Evolutionary conservation across 2,888 invertebrate species (phyloP), one percentile per base, ranked within the genome.

Genomic region (Euplagia quadripunctaria): DNA sequence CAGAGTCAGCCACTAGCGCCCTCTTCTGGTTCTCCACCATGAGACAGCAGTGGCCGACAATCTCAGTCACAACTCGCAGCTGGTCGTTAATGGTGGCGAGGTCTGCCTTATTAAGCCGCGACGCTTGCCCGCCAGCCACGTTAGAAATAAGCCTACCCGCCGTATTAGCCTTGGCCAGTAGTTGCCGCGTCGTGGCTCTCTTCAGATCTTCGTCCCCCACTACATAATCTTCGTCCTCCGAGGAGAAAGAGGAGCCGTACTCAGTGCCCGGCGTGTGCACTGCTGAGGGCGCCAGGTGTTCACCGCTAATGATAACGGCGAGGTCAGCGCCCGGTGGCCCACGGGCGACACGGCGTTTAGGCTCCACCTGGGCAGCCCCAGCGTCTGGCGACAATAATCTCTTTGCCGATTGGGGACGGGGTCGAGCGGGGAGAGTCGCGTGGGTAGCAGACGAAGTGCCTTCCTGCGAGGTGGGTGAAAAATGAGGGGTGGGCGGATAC

Each of bases 1-100:
- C 31, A 0, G 20, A 4, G 0, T 31, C 31, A 1, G 1, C 0
- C 4, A 14, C 14, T 11, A 0, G 0, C 1, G 12, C 5, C 6
- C 5, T 11, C 12, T 58, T 11, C 12, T 58, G 55, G 11, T 11
- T 20, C 0, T 61, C 61, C 0, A 14, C 20, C 1, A 14, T 20
- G 0, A 31, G 20, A 1, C 61, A 61, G 14, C 31, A 61, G 6
- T 31, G 61, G 1, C 61, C 14, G 2, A 61, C 31, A 9, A 61
- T 31, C 61, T 61, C 31, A 0, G 31, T 31, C 0, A 58, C 0
- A 0, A 20, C 4, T 0, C 58, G 11, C 0, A 61, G 12, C 31
- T 31, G 12, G 1, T 14, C 14, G 6, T 31, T 61, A 0, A 61
- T 61, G 0, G 31, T 0, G 0, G 6, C 61, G 0, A 61, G 14